These are phyloP conservation scores for Ophraella communa DNA, from an alignment of 2,888 invertebrate genomes.

Conservation along the genomic window DNA sequence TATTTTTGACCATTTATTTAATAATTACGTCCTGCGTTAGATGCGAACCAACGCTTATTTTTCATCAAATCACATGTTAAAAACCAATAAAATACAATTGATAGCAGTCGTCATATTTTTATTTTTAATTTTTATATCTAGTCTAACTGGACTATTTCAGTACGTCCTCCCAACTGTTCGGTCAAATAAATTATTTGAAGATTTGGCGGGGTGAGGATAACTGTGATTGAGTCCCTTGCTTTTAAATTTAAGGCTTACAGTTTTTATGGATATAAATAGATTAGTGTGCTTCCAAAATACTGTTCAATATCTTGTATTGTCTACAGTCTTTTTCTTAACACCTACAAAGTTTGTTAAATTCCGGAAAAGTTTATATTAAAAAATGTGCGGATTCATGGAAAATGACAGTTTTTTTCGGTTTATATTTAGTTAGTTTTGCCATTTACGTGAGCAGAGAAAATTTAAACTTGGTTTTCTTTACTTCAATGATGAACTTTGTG, in stretches of 20 bases:
- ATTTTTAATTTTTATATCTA: not conserved
- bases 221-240: constrained; percentile 32
- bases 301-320: constrained; percentile 29
- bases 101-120: not conserved
- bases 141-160: not conserved
- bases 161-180: constrained; percentile 7
- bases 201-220: constrained; percentile 30
- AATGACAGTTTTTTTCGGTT: constrained; percentile 16
- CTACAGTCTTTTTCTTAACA: not conserved
- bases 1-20: no score
- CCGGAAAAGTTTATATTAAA: constrained; percentile 2
- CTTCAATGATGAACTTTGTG: constrained; percentile 35
- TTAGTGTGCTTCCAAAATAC: constrained; percentile 35
- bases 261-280: constrained; percentile 39
- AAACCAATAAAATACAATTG: not conserved
- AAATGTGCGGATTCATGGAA: constrained; percentile 16
- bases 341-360: not conserved
- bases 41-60: no score
- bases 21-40: no score
- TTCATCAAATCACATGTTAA: no score
- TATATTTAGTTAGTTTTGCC: constrained; percentile 38
- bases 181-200: constrained; percentile 21
- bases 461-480: constrained; percentile 29
- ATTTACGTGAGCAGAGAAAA: constrained; percentile 37
- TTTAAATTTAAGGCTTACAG: constrained; percentile 36